Evolutionary conservation across 2,797 vertebrate genomes (phyloP).

Genomic region (Gadopsis bispinosus): DNA sequence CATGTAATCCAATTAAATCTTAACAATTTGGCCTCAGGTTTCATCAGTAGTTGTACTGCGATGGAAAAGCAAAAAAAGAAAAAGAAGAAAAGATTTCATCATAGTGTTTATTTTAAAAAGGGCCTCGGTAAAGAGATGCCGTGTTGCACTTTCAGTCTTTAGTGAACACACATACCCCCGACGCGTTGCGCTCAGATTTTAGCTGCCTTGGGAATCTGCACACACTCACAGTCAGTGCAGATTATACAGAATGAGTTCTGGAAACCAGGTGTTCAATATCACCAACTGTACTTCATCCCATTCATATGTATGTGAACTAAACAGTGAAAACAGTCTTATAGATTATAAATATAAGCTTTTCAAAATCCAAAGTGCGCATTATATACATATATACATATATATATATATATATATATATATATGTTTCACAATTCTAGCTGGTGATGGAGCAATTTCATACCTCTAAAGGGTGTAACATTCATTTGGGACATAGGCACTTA

Average conservation of each 20-base stretch:
- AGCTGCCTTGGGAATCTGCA: slow-evolving; percentile 37
- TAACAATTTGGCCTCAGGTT: neutral
- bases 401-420: neutral
- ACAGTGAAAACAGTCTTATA: slow-evolving; percentile 18
- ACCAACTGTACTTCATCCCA: neutral
- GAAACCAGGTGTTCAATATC: slow-evolving; percentile 5
- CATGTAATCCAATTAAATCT: neutral
- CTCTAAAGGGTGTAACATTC: slow-evolving; percentile 37
- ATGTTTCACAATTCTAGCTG: slow-evolving; percentile 24
- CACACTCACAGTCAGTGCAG: neutral
- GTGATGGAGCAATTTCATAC: neutral
- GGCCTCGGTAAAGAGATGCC: neutral
- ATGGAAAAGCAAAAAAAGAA: neutral
- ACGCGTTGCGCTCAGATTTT: neutral
- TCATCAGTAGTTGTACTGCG: neutral
- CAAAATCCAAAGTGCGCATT: slow-evolving; percentile 22
- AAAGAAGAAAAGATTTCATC: neutral
- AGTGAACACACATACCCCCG: neutral
- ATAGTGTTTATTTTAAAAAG: neutral
- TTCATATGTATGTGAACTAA: slow-evolving; percentile 9
- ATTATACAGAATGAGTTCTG: neutral
- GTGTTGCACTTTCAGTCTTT: slow-evolving; percentile 17
- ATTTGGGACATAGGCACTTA: slow-evolving; percentile 42
- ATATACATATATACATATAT: slow-evolving; percentile 54
- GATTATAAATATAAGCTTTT: slow-evolving; percentile 17